Conservation (phyloP, 2,888 invertebrate species). For the Cylindroiulus punctatus region DNA sequence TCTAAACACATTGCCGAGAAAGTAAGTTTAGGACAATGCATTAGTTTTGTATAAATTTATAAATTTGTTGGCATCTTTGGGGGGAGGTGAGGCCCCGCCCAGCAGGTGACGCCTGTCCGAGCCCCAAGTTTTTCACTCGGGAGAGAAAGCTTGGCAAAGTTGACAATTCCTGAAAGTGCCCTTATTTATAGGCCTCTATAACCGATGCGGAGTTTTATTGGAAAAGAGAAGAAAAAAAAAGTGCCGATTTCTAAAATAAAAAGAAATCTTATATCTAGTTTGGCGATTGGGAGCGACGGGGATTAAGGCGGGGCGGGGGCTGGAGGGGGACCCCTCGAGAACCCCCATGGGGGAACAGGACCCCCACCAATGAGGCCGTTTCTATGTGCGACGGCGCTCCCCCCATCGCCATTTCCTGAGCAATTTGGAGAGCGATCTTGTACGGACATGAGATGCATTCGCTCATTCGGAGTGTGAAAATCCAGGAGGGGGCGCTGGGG, state of each 20-base stretch:
- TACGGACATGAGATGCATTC: constrained; percentile 51
- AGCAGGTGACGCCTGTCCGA: background rate
- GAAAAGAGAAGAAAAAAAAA: constrained; percentile 32
- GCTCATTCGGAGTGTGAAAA: constrained; percentile 24
- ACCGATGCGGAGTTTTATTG: constrained; percentile 30
- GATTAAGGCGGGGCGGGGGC: constrained; percentile 24
- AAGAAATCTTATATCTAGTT: constrained; percentile 26
- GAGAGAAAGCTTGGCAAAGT: background rate
- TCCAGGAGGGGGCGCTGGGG: background rate
- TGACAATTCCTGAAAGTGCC: constrained; percentile 27
- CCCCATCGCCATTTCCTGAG: constrained; percentile 54
- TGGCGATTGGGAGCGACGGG: constrained; percentile 19
- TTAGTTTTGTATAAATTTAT: background rate
- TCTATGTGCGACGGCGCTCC: constrained; percentile 53
- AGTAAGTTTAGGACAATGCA: background rate
- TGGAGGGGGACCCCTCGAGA: background rate
- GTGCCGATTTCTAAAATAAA: constrained; percentile 26
- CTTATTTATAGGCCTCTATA: constrained; percentile 26
- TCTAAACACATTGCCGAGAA: too few relatives aligned
- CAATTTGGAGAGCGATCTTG: constrained; percentile 50
- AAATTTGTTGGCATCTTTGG: too few relatives aligned
- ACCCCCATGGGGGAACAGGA: constrained; percentile 3
- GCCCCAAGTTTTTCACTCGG: background rate
- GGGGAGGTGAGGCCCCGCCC: background rate
- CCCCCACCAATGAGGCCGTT: constrained; percentile 55